These are phyloP conservation scores for Ornithorhynchus anatinus DNA, from an alignment of 2,113 vertebrate genomes.

Conservation along the genomic window DNA sequence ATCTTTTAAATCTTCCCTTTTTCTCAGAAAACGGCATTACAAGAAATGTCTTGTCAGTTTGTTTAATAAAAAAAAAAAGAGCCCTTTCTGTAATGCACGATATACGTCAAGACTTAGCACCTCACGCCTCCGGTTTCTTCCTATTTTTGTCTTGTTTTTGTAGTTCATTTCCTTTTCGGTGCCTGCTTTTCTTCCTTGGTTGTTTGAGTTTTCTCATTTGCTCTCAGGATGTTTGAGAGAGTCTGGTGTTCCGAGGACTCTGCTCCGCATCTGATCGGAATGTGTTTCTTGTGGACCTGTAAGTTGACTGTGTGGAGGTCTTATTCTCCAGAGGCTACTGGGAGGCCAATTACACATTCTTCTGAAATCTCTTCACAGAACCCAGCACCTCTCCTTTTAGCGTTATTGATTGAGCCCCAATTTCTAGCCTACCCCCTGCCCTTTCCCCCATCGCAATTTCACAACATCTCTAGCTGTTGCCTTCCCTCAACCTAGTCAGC, in stretches of 20 bases:
- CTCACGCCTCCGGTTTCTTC: background rate
- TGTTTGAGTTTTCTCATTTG: slow-evolving; percentile 43
- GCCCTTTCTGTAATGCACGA: too few species aligned
- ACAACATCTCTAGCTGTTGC: too few species aligned
- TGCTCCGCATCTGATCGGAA: slow-evolving; percentile 1
- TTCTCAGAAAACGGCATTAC: background rate
- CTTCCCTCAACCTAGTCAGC: too few species aligned
- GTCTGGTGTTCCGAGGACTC: background rate
- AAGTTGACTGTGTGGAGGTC: too few species aligned
- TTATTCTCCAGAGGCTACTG: too few species aligned
- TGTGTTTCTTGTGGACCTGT: background rate
- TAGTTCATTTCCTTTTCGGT: slow-evolving; percentile 59
- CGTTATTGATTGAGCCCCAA: too few species aligned
- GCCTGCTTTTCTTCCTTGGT: slow-evolving; percentile 58
- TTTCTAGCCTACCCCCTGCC: too few species aligned
- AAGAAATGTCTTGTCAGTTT: background rate
- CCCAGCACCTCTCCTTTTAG: too few species aligned
- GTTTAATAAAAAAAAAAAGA: accelerated
- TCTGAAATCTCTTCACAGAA: too few species aligned
- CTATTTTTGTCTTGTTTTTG: slow-evolving; percentile 57
- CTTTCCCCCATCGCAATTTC: too few species aligned
- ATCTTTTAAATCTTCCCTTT: background rate
- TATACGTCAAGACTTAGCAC: background rate
- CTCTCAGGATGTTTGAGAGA: background rate
- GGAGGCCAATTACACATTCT: too few species aligned